A percentile compares a stretch with the other conserved stretches of the same genome.
phyloP scores from a whole-genome alignment of 2,113 vertebrate genomes.

The Anarhynchus alexandrinus region DNA sequence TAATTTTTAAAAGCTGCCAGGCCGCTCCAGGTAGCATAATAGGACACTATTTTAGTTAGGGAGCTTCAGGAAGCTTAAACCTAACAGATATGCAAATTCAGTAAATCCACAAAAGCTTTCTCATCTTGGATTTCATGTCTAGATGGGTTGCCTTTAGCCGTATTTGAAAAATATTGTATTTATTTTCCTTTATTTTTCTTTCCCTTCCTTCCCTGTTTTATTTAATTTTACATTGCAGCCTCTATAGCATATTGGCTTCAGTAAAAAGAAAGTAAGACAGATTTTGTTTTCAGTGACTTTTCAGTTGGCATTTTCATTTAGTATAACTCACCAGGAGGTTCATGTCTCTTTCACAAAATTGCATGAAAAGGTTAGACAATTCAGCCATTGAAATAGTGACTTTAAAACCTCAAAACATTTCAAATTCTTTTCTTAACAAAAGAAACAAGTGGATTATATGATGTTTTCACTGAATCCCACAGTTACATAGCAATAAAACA shows the following conservation, averaged over 20 bases:
- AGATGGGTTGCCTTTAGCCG: not conserved
- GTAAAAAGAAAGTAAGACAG: not conserved
- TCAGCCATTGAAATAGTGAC: not conserved
- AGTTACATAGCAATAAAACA: not conserved
- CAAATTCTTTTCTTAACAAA: not conserved
- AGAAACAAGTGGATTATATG: not conserved
- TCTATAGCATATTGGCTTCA: not conserved
- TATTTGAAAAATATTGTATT: not conserved
- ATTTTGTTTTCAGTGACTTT: not conserved
- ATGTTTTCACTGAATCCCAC: not conserved
- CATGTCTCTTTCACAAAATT: not conserved
- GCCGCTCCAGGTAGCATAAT: constrained; percentile 14
- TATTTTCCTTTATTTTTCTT: not conserved
- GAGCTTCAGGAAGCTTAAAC: constrained; percentile 15
- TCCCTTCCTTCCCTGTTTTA: not conserved
- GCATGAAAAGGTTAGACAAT: not conserved
- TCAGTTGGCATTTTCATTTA: not conserved
- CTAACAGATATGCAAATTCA: constrained; percentile 33
- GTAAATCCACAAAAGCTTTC: not conserved
- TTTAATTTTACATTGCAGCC: not conserved
- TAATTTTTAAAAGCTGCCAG: constrained; percentile 51
- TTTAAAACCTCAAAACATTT: not conserved
- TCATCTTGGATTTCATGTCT: not conserved
- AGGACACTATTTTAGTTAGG: not conserved
- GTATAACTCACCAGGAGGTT: not conserved